phyloP scores from a whole-genome alignment of 2,888 invertebrate genomes.

The Boloria euphrosyne region DNA sequence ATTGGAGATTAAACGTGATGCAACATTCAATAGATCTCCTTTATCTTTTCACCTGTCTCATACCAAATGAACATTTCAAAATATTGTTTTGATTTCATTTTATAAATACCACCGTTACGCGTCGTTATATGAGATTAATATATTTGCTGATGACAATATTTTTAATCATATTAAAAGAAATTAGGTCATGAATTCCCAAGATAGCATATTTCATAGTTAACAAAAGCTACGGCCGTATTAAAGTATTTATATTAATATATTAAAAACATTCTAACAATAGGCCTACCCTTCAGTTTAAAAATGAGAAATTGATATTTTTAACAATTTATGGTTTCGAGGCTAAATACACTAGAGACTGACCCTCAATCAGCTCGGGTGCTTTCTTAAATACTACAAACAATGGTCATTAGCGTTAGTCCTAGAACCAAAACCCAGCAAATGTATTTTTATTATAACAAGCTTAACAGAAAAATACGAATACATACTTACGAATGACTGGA shows the following conservation, averaged over 20 bases:
- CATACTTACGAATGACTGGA: constrained; percentile 17
- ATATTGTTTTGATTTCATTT: not conserved
- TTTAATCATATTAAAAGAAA: constrained; percentile 6
- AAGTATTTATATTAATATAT: not conserved
- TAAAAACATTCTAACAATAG: not conserved
- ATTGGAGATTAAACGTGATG: constrained; percentile 1
- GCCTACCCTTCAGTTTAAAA: too few species aligned
- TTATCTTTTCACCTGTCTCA: not conserved
- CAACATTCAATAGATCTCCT: not conserved
- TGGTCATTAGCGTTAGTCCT: too few species aligned
- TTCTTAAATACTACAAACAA: too few species aligned
- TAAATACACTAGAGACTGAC: too few species aligned
- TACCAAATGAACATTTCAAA: not conserved
- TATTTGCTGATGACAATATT: not conserved
- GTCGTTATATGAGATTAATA: not conserved
- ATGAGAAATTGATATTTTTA: too few species aligned
- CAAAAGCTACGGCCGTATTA: constrained; percentile 6
- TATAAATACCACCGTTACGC: not conserved
- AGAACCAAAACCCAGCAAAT: too few species aligned
- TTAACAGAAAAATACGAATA: too few species aligned
- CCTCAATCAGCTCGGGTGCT: too few species aligned
- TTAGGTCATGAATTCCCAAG: constrained; percentile 4
- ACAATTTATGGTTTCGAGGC: too few species aligned
- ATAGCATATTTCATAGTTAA: constrained; percentile 6
- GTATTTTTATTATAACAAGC: too few species aligned